Evolutionary conservation across 2,888 invertebrate genomes (phyloP).

Genomic region (Tipula lateralis): DNA sequence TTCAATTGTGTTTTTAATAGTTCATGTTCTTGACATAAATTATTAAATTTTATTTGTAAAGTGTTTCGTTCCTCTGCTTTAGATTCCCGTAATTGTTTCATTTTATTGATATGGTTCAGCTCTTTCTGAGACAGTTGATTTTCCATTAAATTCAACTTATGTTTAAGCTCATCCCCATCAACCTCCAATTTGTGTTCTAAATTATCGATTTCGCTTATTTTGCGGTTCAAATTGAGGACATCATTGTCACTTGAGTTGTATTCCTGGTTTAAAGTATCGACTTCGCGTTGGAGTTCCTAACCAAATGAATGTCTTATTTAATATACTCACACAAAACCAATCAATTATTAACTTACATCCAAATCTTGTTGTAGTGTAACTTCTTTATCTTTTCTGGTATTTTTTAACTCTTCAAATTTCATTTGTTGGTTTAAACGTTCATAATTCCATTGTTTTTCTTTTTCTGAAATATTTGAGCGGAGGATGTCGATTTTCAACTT

Average conservation of each 20-base stretch:
- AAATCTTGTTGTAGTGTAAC: neutral
- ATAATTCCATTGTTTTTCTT: neutral
- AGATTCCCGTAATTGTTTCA: neutral
- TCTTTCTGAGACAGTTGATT: neutral
- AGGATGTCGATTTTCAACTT: neutral
- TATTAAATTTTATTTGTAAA: too few species aligned
- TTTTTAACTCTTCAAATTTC: neutral
- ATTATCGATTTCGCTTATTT: neutral
- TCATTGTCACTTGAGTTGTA: neutral
- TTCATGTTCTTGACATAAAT: too few species aligned
- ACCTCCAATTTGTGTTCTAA: neutral
- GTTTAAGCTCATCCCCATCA: neutral
- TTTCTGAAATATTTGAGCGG: neutral
- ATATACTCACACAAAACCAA: neutral
- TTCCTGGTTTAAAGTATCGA: neutral
- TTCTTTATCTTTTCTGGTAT: neutral
- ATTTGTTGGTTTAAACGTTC: neutral
- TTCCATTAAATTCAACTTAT: neutral
- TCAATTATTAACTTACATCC: neutral
- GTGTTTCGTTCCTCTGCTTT: neutral
- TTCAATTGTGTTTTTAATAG: too few species aligned
- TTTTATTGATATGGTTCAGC: neutral
- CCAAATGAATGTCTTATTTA: neutral
- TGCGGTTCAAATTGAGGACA: neutral
- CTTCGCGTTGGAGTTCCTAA: neutral